phyloP scores from a whole-genome alignment of 2,888 invertebrate genomes.

The Sclerodermus sp. region DNA sequence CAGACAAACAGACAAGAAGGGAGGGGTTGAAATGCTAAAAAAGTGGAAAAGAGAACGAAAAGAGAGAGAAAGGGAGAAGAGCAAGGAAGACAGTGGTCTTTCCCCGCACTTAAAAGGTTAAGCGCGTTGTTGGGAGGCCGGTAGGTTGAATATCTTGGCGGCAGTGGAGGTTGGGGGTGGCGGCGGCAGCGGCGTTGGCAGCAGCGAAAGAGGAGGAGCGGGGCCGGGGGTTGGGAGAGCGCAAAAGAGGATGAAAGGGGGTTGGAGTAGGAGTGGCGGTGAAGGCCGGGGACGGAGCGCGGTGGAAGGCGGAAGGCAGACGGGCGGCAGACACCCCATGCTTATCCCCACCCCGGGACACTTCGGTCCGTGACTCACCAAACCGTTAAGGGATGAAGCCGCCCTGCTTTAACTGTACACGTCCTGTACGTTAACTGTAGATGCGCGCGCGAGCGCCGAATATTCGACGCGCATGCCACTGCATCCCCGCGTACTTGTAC shows the following conservation, averaged over 20 bases:
- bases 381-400: conserved; percentile 55
- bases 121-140: conserved; percentile 25
- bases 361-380: conserved; percentile 52
- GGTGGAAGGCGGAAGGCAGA: conserved; percentile 51
- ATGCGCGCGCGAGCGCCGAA: background rate
- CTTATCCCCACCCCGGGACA: conserved; percentile 40
- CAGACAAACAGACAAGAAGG: background rate
- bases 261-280: conserved; percentile 17
- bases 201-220: conserved; percentile 6
- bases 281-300: conserved; percentile 16
- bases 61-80: background rate
- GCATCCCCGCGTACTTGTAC: background rate
- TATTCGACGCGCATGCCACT: background rate
- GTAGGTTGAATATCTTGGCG: conserved; percentile 24
- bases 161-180: conserved; percentile 5
- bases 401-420: conserved; percentile 39
- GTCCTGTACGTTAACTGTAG: conserved; percentile 3
- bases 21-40: background rate
- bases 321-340: conserved; percentile 55
- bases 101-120: conserved; percentile 26
- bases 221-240: conserved; percentile 10
- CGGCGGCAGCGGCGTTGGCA: conserved; percentile 4
- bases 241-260: conserved; percentile 19
- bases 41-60: too few species aligned
- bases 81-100: background rate